These are phyloP conservation scores for Drosophila jambulina DNA, from an alignment of 1,140 invertebrate genomes.

Conservation along the genomic window DNA sequence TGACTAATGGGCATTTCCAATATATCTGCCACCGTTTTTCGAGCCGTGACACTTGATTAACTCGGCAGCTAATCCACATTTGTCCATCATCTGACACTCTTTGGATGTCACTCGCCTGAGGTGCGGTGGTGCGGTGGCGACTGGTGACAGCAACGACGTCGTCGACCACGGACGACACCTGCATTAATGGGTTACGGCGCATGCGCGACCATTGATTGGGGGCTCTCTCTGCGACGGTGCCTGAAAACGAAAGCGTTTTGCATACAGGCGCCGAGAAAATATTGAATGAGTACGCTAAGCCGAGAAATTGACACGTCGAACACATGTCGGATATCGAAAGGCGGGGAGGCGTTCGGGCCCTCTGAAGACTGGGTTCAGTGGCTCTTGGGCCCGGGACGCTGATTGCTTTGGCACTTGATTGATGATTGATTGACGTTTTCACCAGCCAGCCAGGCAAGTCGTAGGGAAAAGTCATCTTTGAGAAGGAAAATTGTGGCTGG, in stretches of 20 bases:
- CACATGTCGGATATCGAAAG: constrained; percentile 19
- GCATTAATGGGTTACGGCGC: constrained; percentile 42
- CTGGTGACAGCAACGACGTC: constrained; percentile 44
- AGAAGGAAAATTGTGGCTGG: constrained; percentile 39
- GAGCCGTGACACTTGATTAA: constrained; percentile 18
- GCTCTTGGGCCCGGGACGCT: constrained; percentile 44
- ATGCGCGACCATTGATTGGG: constrained; percentile 47
- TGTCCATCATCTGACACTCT: constrained; percentile 57
- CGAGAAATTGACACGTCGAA: constrained; percentile 71
- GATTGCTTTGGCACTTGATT: constrained; percentile 59
- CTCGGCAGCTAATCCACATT: constrained; percentile 30
- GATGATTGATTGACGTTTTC: constrained; percentile 80
- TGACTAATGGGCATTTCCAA: constrained; percentile 45
- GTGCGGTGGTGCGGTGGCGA: constrained; percentile 45
- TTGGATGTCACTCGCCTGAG: constrained; percentile 33
- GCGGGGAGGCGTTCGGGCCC: constrained; percentile 42
- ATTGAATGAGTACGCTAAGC: constrained; percentile 50
- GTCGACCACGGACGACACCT: constrained; percentile 17
- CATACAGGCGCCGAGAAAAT: constrained; percentile 45
- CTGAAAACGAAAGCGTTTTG: constrained; percentile 75
- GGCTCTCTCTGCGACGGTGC: constrained; percentile 14
- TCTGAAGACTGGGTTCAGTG: constrained; percentile 52
- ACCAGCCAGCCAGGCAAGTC: constrained; percentile 53
- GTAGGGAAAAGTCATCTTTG: constrained; percentile 55
- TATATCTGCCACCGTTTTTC: constrained; percentile 5